phyloP scores from a whole-genome alignment of 2,888 invertebrate genomes.

The Cerceris ruficornis region DNA sequence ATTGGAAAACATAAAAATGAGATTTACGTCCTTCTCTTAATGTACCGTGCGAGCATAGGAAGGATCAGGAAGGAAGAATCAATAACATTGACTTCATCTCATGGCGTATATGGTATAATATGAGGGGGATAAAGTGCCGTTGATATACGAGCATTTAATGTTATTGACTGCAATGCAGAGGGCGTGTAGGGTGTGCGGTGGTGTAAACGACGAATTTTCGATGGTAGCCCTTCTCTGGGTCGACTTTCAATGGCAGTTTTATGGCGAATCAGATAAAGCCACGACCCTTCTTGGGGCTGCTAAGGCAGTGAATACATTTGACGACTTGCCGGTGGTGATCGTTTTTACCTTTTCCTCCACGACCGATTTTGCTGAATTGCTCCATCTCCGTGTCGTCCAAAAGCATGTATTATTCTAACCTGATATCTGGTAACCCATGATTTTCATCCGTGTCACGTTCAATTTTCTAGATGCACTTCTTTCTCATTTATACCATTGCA shows the following conservation, averaged over 20 bases:
- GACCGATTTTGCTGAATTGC: slow-evolving; percentile 48
- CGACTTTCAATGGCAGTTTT: slow-evolving; percentile 66
- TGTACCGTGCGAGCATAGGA: not conserved
- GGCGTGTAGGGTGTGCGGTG: slow-evolving; percentile 19
- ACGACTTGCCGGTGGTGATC: slow-evolving; percentile 55
- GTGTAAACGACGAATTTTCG: slow-evolving; percentile 59
- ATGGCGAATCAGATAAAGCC: slow-evolving; percentile 68
- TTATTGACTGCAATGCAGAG: slow-evolving; percentile 53
- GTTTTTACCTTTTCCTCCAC: slow-evolving; percentile 58
- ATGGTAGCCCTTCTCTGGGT: slow-evolving; percentile 36
- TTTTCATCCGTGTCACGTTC: slow-evolving; percentile 16
- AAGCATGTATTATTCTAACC: slow-evolving; percentile 42
- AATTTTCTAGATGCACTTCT: not conserved
- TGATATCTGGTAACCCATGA: slow-evolving; percentile 46
- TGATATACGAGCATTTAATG: slow-evolving; percentile 73
- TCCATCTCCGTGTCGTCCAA: slow-evolving; percentile 26
- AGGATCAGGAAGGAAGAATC: slow-evolving; percentile 22
- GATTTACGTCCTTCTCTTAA: not conserved
- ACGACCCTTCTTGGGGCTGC: slow-evolving; percentile 48
- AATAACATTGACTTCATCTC: slow-evolving; percentile 32
- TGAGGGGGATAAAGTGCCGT: slow-evolving; percentile 40
- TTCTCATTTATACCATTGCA: too few species aligned
- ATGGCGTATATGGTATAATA: slow-evolving; percentile 19
- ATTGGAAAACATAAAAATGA: not conserved
- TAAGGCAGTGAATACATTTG: slow-evolving; percentile 66